phyloP scores from a whole-genome alignment of 2,888 invertebrate species.

The Drosophila falleni region DNA sequence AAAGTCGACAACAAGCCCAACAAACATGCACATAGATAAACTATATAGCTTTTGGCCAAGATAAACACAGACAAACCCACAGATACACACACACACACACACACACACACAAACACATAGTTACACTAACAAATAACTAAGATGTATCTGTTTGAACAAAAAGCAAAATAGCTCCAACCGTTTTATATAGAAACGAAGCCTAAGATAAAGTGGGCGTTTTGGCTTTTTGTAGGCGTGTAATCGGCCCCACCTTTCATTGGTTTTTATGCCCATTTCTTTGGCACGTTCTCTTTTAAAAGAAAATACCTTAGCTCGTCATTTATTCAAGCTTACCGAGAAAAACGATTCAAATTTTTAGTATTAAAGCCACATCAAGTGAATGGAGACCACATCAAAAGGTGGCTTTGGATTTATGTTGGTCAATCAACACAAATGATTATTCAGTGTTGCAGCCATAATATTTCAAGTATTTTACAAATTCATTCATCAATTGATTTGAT shows the following conservation, averaged over 20 bases:
- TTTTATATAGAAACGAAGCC: slow-evolving; percentile 25
- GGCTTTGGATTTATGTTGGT: slow-evolving; percentile 49
- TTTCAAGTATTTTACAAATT: slow-evolving; percentile 29
- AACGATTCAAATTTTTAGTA: slow-evolving; percentile 65
- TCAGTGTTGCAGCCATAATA: slow-evolving; percentile 33
- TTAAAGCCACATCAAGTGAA: slow-evolving; percentile 61
- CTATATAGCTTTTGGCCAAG: slow-evolving; percentile 74
- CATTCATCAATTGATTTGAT: slow-evolving; percentile 46
- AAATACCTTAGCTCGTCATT: slow-evolving; percentile 20
- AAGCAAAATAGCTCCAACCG: slow-evolving; percentile 56
- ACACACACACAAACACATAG: slow-evolving; percentile 11
- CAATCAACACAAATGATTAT: slow-evolving; percentile 50
- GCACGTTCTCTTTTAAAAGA: slow-evolving; percentile 23
- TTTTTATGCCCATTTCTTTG: slow-evolving; percentile 56
- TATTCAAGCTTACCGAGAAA: slow-evolving; percentile 42
- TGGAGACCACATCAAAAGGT: slow-evolving; percentile 43
- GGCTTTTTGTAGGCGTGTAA: slow-evolving; percentile 42
- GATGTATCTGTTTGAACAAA: slow-evolving; percentile 62
- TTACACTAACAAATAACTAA: slow-evolving; percentile 55
- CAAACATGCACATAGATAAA: slow-evolving; percentile 82
- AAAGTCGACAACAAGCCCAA: slow-evolving; percentile 68
- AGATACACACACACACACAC: slow-evolving; percentile 42
- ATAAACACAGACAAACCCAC: slow-evolving; percentile 62
- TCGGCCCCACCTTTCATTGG: slow-evolving; percentile 50
- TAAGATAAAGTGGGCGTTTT: slow-evolving; percentile 74